Conservation (phyloP, 92 coral and sea anemone species). For the Montipora capitata region DNA sequence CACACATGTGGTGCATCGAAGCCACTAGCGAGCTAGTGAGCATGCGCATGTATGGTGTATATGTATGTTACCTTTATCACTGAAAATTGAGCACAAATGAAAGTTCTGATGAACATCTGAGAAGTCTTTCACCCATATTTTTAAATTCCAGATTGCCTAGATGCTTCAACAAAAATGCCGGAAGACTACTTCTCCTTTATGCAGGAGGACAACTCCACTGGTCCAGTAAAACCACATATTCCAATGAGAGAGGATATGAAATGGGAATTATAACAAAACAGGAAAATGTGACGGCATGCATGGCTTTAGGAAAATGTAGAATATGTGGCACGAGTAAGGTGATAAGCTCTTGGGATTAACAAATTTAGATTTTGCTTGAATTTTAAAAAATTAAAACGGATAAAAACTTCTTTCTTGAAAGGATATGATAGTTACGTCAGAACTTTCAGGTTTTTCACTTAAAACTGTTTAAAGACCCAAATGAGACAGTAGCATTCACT, state of each 20-base stretch:
- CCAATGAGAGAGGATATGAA: constrained; percentile 35
- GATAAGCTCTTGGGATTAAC: too few relatives aligned
- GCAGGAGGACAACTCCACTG: constrained; percentile 37
- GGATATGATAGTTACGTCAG: too few relatives aligned
- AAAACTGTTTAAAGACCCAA: too few relatives aligned
- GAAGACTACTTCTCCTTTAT: constrained; percentile 73
- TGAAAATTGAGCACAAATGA: not conserved
- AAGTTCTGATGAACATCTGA: not conserved
- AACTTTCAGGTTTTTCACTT: too few relatives aligned
- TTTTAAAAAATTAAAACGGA: too few relatives aligned
- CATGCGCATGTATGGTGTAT: too few relatives aligned
- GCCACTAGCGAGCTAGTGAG: too few relatives aligned
- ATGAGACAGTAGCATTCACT: too few relatives aligned
- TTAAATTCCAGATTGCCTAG: constrained; percentile 70
- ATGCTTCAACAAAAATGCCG: constrained; percentile 86
- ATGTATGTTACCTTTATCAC: not conserved
- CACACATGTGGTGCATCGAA: too few relatives aligned
- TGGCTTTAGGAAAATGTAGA: not conserved
- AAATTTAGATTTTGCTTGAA: too few relatives aligned
- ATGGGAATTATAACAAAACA: constrained; percentile 23
- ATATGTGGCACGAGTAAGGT: too few relatives aligned
- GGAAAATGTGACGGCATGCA: not conserved
- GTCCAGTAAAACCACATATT: constrained; percentile 31
- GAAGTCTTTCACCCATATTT: not conserved
- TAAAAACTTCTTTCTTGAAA: too few relatives aligned